Conservation (phyloP, 2,888 invertebrate species). For the Drosophila helvetica region DNA sequence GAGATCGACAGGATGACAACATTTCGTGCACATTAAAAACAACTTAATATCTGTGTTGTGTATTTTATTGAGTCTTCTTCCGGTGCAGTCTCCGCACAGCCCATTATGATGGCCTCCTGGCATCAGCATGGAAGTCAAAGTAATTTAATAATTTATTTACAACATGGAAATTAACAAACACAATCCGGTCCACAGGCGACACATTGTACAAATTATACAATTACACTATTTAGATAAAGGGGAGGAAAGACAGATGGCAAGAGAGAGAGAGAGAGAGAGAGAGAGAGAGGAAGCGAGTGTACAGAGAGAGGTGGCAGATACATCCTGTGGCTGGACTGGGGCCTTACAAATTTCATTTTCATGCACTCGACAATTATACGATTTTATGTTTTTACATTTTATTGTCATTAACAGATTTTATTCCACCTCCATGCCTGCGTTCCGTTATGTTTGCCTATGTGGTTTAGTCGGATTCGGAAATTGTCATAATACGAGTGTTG, state of each 20-base stretch:
- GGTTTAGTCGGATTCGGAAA: constrained; percentile 32
- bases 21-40: constrained; percentile 54
- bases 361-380: constrained; percentile 38
- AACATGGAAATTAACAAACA: constrained; percentile 57
- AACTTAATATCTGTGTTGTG: constrained; percentile 49
- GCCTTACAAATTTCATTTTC: constrained; percentile 40
- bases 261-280: no score
- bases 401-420: constrained; percentile 49
- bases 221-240: constrained; percentile 25
- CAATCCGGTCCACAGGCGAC: constrained; percentile 39
- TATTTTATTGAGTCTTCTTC: constrained; percentile 46
- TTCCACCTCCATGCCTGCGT: constrained; percentile 2
- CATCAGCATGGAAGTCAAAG: constrained; percentile 23
- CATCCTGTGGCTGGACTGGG: not conserved
- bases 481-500: constrained; percentile 24
- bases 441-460: constrained; percentile 26
- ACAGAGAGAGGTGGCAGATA: no score
- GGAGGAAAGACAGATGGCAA: not conserved
- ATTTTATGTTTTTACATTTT: constrained; percentile 49
- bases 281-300: no score
- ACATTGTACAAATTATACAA: constrained; percentile 46
- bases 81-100: constrained; percentile 33
- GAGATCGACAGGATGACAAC: constrained; percentile 33
- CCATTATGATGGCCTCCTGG: constrained; percentile 31
- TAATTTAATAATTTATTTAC: constrained; percentile 62